phyloP scores from a whole-genome alignment of 1,140 invertebrate species.

The Halyomorpha halys region DNA sequence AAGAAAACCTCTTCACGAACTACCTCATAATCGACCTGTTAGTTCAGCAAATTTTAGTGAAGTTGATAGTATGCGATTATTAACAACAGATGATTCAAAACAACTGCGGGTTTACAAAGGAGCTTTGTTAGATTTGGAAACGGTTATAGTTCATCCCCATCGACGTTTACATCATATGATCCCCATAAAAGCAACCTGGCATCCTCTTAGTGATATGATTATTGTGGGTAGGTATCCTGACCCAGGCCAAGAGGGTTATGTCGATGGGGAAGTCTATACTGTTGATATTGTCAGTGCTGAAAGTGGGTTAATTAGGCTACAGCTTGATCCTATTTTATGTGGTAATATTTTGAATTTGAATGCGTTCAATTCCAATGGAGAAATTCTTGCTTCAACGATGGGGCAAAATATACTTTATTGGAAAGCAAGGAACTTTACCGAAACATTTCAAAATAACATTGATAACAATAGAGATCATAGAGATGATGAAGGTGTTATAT shows the following conservation, averaged over 20 bases:
- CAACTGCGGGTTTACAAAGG: slow-evolving; percentile 26
- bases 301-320: slow-evolving; percentile 10
- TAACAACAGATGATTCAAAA: slow-evolving; percentile 28
- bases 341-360: slow-evolving; percentile 22
- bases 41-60: slow-evolving; percentile 27
- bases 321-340: slow-evolving; percentile 1
- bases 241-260: slow-evolving; percentile 7
- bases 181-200: slow-evolving; percentile 29
- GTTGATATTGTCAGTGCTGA: slow-evolving; percentile 23
- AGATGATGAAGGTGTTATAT: no score
- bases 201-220: slow-evolving; percentile 28
- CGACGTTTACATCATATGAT: slow-evolving; percentile 29
- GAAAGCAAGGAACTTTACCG: neutral
- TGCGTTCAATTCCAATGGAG: slow-evolving; percentile 21
- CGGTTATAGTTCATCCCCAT: slow-evolving; percentile 27
- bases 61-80: slow-evolving; percentile 22
- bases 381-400: slow-evolving; percentile 21
- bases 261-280: slow-evolving; percentile 4
- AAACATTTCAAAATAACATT: no score
- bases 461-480: no score
- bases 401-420: slow-evolving; percentile 16
- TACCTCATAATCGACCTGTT: slow-evolving; percentile 19
- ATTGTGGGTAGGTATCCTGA: slow-evolving; percentile 28
- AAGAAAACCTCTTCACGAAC: slow-evolving; percentile 4
- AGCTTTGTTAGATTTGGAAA: slow-evolving; percentile 22